phyloP scores from a whole-genome alignment of 1,140 invertebrate species.

The Pentalonia nigronervosa region DNA sequence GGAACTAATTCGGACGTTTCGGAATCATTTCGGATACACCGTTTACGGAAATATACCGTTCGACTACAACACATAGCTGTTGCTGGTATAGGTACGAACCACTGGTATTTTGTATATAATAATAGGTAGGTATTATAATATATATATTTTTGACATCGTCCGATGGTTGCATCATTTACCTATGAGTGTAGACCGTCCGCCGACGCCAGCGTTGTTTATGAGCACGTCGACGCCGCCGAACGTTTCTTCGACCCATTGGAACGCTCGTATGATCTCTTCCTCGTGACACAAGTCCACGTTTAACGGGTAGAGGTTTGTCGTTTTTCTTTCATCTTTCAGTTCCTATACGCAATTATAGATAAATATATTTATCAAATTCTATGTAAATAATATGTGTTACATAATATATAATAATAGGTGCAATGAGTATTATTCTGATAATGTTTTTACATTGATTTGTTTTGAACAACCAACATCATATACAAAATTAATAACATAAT shows the following conservation, averaged over 20 bases:
- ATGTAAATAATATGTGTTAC: neutral
- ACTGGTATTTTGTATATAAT: too few relatives aligned
- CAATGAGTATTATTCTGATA: neutral
- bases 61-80: too few relatives aligned
- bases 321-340: conserved; percentile 49
- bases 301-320: conserved; percentile 63
- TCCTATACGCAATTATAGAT: conserved; percentile 22
- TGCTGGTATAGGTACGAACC: too few relatives aligned
- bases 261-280: conserved; percentile 72
- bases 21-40: too few relatives aligned
- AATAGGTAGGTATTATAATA: too few relatives aligned
- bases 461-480: neutral
- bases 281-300: conserved; percentile 74
- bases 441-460: neutral
- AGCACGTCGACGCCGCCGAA: conserved; percentile 74
- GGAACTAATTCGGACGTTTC: too few relatives aligned
- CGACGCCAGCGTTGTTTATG: conserved; percentile 75
- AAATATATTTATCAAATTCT: neutral
- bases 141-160: neutral
- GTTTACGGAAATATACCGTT: too few relatives aligned
- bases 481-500: neutral
- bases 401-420: neutral
- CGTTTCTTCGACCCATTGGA: conserved; percentile 70
- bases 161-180: conserved; percentile 51
- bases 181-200: conserved; percentile 59